Evolutionary conservation across 2,113 vertebrate genomes (phyloP), one percentile per base, ranked within the genome.

Genomic region (Sylvia atricapilla): DNA sequence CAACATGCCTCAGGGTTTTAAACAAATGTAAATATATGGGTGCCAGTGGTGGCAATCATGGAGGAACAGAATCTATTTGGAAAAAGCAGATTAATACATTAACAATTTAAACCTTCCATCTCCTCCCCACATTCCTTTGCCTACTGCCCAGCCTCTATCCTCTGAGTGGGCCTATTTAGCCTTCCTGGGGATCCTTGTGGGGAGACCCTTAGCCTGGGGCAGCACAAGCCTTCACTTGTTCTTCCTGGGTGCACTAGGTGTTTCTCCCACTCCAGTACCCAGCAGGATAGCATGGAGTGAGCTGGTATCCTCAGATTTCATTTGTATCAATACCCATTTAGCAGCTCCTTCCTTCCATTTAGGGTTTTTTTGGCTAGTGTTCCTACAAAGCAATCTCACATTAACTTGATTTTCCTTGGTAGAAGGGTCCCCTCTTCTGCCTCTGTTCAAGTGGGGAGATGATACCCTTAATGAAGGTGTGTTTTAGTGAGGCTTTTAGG

Each of bases 11-110:
- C 43, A 62, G 82, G 82, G 90, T 76, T 92, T 76, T 46, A 95
- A 90, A 88, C 77, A 95, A 88, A 92, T 7, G 18, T 18, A 68
- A 85, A 85, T 90, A 43, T 92, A 72, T 90, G 55, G 44, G 35
- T 30, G 55, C 56, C 24, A 13, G 27, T 15, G n/a, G 37, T 30
- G 33, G 67, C 46, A 20, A 39, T 44, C 24, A 55, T 37, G 41
- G 74, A 85, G 37, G 30, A 84, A 90, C 15, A 58, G n/a, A 62
- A 80, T 47, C 14, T 67, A 6, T 90, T 66, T 88, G 67, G 72
- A 75, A 95, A 92, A 86, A 9, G 12, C 31, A 69, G 33, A 91
- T 93, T 88, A 95, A 96, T 90, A 95, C 0, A 3, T 92, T 76
- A 93, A 85, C 82, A 49, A 73, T 94, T 94, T 62, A 80, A 94